Conservation (phyloP, 2,797 vertebrate species). For the Hozukius guyotensis region DNA sequence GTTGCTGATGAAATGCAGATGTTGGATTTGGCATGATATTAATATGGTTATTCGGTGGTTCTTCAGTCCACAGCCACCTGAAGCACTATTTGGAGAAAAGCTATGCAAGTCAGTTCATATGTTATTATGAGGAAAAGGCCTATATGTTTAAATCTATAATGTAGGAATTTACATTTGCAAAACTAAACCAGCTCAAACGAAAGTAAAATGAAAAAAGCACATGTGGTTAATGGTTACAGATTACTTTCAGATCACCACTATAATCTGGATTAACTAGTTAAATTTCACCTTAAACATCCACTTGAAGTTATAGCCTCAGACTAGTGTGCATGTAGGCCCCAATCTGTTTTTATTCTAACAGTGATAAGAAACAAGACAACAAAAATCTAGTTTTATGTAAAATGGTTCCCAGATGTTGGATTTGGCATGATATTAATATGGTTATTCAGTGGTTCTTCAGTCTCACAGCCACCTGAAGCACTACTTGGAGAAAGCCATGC, state of each 20-base stretch:
- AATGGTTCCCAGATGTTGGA: not conserved
- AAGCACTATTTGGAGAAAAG: not conserved
- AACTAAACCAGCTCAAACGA: rapidly evolving
- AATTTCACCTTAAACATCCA: slow-evolving; percentile 1
- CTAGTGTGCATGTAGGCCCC: not conserved
- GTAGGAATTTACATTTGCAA: not conserved
- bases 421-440: not conserved
- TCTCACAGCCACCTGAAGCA: not conserved
- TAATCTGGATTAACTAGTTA: slow-evolving; percentile 32
- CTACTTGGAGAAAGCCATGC: not conserved
- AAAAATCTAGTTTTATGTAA: not conserved
- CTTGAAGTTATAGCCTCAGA: not conserved
- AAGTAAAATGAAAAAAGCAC: not conserved
- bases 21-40: too few relatives aligned
- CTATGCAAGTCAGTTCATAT: not conserved
- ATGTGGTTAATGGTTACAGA: not conserved
- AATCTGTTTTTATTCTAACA: not conserved
- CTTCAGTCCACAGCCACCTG: not conserved
- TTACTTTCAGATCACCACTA: not conserved
- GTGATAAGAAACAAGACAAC: not conserved
- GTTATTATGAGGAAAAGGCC: not conserved
- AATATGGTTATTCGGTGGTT: too few relatives aligned
- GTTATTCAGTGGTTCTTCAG: not conserved
- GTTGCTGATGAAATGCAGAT: not conserved
- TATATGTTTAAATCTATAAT: too few relatives aligned